Evolutionary conservation across 2,797 vertebrate species (phyloP).

Genomic region (Choloepus didactylus): DNA sequence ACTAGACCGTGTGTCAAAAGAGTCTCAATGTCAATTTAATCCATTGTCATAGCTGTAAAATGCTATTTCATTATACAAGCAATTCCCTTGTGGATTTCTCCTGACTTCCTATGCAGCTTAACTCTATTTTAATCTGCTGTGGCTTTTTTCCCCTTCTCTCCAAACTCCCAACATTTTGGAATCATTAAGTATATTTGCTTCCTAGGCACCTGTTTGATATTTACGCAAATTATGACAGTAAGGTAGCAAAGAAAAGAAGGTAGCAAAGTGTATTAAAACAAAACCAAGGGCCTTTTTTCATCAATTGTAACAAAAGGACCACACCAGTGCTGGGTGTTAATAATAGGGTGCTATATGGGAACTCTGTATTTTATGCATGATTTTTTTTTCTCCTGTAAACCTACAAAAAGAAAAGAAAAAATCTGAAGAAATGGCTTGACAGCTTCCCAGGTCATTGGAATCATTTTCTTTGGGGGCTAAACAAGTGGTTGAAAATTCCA

Average conservation of each 20-base stretch:
- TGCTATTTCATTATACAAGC: constrained; percentile 71
- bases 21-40: constrained; percentile 76
- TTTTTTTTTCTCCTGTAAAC: too few species aligned
- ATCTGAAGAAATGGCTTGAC: not conserved
- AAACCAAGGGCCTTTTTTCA: not conserved
- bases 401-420: not conserved
- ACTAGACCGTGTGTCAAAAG: constrained; percentile 67
- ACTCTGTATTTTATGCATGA: too few species aligned
- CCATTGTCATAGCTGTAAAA: constrained; percentile 77
- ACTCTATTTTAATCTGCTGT: constrained; percentile 68
- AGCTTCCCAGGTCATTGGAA: not conserved
- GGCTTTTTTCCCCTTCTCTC: not conserved
- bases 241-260: not conserved
- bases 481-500: not conserved
- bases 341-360: too few species aligned
- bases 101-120: constrained; percentile 5
- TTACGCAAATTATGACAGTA: constrained; percentile 28
- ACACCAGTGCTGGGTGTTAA: too few species aligned
- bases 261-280: not conserved
- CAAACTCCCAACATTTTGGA: constrained; percentile 49
- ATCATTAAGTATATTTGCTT: constrained; percentile 48
- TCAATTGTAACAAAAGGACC: too few species aligned
- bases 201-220: constrained; percentile 70
- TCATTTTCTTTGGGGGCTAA: constrained; percentile 28
- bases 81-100: constrained; percentile 63